phyloP scores from a whole-genome alignment of 2,797 vertebrate genomes.

The Anabacerthia variegaticeps region DNA sequence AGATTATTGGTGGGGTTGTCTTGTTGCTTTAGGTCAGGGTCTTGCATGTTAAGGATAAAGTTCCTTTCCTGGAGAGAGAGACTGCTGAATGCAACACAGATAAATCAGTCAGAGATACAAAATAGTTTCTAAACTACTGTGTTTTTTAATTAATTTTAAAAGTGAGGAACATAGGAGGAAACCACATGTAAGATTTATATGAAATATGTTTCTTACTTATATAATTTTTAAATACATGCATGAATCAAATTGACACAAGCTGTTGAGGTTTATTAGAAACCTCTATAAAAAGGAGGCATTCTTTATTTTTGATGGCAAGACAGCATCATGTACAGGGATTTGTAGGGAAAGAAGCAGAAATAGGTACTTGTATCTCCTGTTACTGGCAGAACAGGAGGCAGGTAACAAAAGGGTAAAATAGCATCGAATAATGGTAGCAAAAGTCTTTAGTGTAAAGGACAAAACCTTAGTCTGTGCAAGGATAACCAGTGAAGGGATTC shows the following conservation, averaged over 20 bases:
- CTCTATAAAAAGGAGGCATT: neutral
- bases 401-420: neutral
- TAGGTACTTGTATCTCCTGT: neutral
- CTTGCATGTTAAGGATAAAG: fast-evolving
- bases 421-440: neutral
- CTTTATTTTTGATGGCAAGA: neutral
- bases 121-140: neutral
- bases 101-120: neutral
- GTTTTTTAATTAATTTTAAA: neutral
- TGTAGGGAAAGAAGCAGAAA: neutral
- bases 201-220: neutral
- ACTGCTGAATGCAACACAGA: neutral
- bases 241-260: neutral
- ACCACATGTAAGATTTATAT: neutral
- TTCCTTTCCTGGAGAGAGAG: neutral
- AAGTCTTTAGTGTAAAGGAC: neutral
- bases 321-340: neutral
- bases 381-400: neutral
- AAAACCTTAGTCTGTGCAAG: neutral
- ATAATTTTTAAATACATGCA: neutral
- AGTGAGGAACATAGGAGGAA: neutral
- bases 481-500: neutral
- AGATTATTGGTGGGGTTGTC: neutral
- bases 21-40: neutral
- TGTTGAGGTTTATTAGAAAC: neutral